Percentiles rank a stretch among this genome's conserved stretches.
Evolutionary conservation across 1,140 invertebrate species (phyloP).

Genomic region (Bombus consobrinus): DNA sequence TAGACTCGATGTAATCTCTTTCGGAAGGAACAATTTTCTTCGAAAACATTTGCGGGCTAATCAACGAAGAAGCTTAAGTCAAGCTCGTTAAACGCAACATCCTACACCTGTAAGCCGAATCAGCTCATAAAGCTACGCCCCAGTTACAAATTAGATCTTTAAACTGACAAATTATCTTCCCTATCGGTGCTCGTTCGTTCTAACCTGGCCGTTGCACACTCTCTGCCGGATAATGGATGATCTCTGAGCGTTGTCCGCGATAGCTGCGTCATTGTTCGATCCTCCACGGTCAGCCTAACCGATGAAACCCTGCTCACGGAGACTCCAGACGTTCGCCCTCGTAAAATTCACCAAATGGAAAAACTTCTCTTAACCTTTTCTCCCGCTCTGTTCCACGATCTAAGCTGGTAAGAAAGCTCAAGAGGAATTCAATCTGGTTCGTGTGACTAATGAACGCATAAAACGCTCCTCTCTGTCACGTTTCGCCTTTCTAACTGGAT

Average conservation of each 20-base stretch:
- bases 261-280: slow-evolving; percentile 57
- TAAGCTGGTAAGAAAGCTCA: slow-evolving; percentile 39
- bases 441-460: slow-evolving; percentile 78
- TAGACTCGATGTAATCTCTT: background rate
- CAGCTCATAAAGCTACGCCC: slow-evolving; percentile 19
- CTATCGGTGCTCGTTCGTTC: slow-evolving; percentile 24
- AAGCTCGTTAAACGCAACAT: background rate
- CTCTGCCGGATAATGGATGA: slow-evolving; percentile 32
- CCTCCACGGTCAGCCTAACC: slow-evolving; percentile 37
- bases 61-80: background rate
- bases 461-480: slow-evolving; percentile 65
- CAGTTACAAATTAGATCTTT: slow-evolving; percentile 41
- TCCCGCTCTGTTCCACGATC: slow-evolving; percentile 8
- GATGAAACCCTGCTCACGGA: slow-evolving; percentile 48
- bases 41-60: background rate
- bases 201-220: slow-evolving; percentile 29
- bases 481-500: slow-evolving; percentile 7
- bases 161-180: slow-evolving; percentile 44
- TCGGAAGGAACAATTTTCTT: too few species aligned
- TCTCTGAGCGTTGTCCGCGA: slow-evolving; percentile 20
- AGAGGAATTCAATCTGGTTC: slow-evolving; percentile 75
- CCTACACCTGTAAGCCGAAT: background rate
- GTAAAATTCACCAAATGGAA: slow-evolving; percentile 48
- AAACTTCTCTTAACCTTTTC: slow-evolving; percentile 40
- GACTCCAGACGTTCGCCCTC: slow-evolving; percentile 40